Conservation (phyloP, 64 coral and sea anemone genomes). For the Cladopsammia gracilis region DNA sequence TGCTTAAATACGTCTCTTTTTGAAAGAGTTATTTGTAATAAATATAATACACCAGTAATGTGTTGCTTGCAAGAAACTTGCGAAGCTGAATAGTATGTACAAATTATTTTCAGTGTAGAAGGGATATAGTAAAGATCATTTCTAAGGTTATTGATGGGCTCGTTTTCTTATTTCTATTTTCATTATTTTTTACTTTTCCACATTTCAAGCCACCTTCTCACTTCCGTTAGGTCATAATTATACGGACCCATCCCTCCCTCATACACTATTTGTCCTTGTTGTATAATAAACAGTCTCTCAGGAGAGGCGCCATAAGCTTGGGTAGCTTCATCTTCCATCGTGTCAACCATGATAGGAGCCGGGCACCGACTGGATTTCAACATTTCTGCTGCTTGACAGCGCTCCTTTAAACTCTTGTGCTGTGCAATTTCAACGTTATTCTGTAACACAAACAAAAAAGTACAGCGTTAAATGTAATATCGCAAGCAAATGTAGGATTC, state of each 20-base stretch:
- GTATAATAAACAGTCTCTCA: constrained; percentile 73
- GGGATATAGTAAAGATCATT: too few species aligned
- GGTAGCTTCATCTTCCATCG: constrained; percentile 70
- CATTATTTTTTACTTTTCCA: constrained; percentile 25
- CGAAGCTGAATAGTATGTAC: too few species aligned
- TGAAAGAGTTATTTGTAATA: too few species aligned
- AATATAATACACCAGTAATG: too few species aligned
- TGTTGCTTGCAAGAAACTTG: too few species aligned
- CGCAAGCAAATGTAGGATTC: neutral
- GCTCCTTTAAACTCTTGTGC: constrained; percentile 57
- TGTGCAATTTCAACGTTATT: constrained; percentile 45
- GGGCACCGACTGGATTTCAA: constrained; percentile 10
- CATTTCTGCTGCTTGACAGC: constrained; percentile 61
- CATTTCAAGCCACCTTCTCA: constrained; percentile 59
- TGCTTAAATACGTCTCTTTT: too few species aligned
- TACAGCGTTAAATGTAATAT: neutral
- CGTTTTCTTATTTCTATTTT: neutral
- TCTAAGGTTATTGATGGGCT: too few species aligned
- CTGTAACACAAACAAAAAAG: neutral
- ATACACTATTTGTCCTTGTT: constrained; percentile 45
- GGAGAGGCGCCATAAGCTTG: constrained; percentile 66
- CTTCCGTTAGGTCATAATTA: constrained; percentile 36
- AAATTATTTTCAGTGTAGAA: too few species aligned
- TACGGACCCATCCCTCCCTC: constrained; percentile 71
- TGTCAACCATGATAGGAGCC: constrained; percentile 69